These are phyloP conservation scores for Ctenomys sociabilis DNA, from an alignment of 2,113 vertebrate species.

Conservation along the genomic window DNA sequence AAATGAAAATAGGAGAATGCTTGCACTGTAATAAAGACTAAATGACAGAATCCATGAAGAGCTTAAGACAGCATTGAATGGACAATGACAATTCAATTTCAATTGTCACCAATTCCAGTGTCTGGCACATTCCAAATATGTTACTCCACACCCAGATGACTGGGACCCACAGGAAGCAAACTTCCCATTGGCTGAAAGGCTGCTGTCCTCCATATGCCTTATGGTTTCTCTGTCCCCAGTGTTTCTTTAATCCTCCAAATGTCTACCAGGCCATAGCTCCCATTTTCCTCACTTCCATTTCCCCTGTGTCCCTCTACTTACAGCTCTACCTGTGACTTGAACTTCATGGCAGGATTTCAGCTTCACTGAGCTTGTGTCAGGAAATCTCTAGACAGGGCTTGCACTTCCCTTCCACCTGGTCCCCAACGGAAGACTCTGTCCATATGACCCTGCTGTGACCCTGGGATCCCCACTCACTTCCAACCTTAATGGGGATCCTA, in stretches of 20 bases:
- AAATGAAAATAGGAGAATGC: background rate
- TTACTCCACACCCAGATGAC: accelerated
- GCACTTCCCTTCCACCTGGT: background rate
- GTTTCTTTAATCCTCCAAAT: background rate
- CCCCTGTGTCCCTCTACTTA: background rate
- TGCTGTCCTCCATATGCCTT: background rate
- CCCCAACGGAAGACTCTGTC: background rate
- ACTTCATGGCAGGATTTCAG: background rate
- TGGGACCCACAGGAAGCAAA: background rate
- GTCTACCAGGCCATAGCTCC: background rate
- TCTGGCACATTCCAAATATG: background rate
- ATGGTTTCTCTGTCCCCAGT: background rate
- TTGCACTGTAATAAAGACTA: background rate
- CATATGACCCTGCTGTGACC: background rate
- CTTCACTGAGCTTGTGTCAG: background rate
- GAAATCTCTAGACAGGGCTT: background rate
- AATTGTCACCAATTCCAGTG: background rate
- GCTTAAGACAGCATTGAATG: background rate
- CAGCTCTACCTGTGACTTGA: background rate
- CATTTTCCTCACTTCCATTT: background rate
- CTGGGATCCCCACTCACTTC: background rate
- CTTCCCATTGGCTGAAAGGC: background rate
- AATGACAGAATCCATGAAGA: background rate
- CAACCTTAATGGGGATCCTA: background rate
- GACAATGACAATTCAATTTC: background rate